Base-by-base conservation (phyloP, 2,888 invertebrate species). In the Hanleya hanleyi region DNA sequence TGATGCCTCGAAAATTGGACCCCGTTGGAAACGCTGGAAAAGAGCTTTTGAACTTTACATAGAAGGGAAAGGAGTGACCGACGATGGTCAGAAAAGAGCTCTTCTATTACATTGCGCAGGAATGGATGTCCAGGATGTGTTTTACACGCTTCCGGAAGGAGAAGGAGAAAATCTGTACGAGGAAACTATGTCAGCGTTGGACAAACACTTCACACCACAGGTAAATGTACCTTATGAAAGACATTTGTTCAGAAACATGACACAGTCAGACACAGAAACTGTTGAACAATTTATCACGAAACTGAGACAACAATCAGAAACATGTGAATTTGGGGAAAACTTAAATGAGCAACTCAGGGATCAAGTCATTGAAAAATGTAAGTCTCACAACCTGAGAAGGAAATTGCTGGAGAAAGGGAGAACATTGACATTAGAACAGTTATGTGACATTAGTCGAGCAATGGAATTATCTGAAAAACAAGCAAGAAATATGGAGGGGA, bases 281-380 rank as follows among this genome's bases (percentile, higher is more conserved):
- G 41, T 77, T 26, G 75, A 75, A 32, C 75, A 79, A 41, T 79
- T 57, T 36, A 50, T 79, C 2, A 70, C 73, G 1, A 33, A 73
- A 57, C 64, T 76, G 18, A 38, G 64, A 37, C 71, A 72, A 41
- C 66, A 76, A 61, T 67, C 74, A 2, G 71, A 61, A 22, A 65
- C 65, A 22, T 81, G 79, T 67, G 67, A 76, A 3, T 81, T 79
- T 67, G 62, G 36, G 0, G 51, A 77, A 36, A n/a, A 15, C 18
- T 32, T 32, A 7, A 72, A 77, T 35, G 69, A 70, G 32, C n/a
- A 68, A 41, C 71, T 77, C 12, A 15, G 76, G 26, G 77, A 78
- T 69, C 79, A 78, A n/a, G 69, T 80, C 12, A 72, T 80, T 15
- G 75, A 75, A 18, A 79, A 74, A 33, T 75, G 77, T 66, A 12